These are phyloP conservation scores for Saguinus imperator DNA, from an alignment of 2,113 vertebrate genomes.

Conservation along the genomic window DNA sequence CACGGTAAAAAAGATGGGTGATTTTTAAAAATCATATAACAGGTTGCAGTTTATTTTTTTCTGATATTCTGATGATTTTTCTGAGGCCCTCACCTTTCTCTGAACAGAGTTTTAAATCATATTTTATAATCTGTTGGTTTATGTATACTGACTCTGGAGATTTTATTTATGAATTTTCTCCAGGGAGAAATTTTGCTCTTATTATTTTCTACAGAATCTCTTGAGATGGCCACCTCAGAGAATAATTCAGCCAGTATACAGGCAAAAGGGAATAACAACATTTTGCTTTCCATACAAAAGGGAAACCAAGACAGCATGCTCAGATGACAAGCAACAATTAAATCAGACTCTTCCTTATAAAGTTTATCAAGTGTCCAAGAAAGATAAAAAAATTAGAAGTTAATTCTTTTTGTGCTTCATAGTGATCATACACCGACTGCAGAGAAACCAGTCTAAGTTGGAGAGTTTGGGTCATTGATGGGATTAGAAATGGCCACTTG, in stretches of 20 bases:
- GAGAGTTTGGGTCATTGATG: background rate
- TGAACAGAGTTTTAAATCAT: background rate
- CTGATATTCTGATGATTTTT: background rate
- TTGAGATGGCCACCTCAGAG: constrained; percentile 26
- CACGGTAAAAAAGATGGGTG: background rate
- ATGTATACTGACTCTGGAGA: background rate
- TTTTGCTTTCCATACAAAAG: background rate
- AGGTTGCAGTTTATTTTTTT: constrained; percentile 14
- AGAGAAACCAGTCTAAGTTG: background rate
- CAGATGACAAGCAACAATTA: background rate
- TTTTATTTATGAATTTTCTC: background rate
- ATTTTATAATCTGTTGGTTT: background rate
- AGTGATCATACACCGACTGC: background rate
- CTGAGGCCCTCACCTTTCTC: constrained; percentile 22
- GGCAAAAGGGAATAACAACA: background rate
- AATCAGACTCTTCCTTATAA: background rate
- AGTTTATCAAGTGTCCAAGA: background rate
- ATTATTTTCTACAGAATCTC: constrained; percentile 27
- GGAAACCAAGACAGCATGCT: background rate
- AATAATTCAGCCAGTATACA: background rate
- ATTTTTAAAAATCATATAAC: background rate
- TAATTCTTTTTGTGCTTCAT: background rate
- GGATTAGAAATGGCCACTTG: background rate
- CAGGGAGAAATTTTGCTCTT: background rate
- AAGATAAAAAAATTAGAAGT: background rate